Percentiles rank a stretch among this genome's conserved stretches.
phyloP scores from a whole-genome alignment of 2,888 invertebrate genomes.

The Calliphora vomitoria region DNA sequence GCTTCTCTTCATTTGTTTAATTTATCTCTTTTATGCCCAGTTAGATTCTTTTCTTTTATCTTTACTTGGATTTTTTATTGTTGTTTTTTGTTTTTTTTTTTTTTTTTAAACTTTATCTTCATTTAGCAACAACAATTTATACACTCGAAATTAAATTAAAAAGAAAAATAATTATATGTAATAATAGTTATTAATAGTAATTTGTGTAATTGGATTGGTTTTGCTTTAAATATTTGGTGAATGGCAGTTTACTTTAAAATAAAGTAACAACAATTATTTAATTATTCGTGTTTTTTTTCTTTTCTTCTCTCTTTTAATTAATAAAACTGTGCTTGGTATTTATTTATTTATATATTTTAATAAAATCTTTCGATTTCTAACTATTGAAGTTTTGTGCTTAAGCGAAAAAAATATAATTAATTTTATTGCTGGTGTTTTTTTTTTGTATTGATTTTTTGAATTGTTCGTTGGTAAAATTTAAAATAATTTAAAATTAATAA shows the following conservation, averaged over 20 bases:
- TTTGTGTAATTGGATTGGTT: slow-evolving; percentile 53
- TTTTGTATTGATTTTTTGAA: background rate
- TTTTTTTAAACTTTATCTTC: slow-evolving; percentile 28
- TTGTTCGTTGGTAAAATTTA: slow-evolving; percentile 55
- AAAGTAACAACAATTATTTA: slow-evolving; percentile 58
- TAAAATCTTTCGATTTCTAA: slow-evolving; percentile 9
- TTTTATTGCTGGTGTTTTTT: background rate
- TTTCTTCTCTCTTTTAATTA: slow-evolving; percentile 12
- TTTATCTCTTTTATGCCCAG: slow-evolving; percentile 23
- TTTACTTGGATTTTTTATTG: background rate
- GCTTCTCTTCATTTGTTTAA: background rate
- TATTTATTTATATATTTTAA: slow-evolving; percentile 8
- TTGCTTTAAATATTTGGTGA: slow-evolving; percentile 69
- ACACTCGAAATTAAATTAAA: slow-evolving; percentile 35
- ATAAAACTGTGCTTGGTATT: slow-evolving; percentile 29
- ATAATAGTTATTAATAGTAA: background rate
- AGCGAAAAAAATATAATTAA: slow-evolving; percentile 15
- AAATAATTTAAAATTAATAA: slow-evolving; percentile 59
- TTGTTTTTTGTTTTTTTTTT: too few relatives aligned
- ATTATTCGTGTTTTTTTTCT: slow-evolving; percentile 1
- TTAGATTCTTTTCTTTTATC: slow-evolving; percentile 16
- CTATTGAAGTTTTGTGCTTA: slow-evolving; percentile 51
- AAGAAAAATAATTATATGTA: slow-evolving; percentile 23
- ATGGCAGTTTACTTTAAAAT: slow-evolving; percentile 76
- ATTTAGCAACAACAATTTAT: slow-evolving; percentile 48